Evolutionary conservation across 1,140 invertebrate genomes (phyloP).

Genomic region (Leptinotarsa lineolata): DNA sequence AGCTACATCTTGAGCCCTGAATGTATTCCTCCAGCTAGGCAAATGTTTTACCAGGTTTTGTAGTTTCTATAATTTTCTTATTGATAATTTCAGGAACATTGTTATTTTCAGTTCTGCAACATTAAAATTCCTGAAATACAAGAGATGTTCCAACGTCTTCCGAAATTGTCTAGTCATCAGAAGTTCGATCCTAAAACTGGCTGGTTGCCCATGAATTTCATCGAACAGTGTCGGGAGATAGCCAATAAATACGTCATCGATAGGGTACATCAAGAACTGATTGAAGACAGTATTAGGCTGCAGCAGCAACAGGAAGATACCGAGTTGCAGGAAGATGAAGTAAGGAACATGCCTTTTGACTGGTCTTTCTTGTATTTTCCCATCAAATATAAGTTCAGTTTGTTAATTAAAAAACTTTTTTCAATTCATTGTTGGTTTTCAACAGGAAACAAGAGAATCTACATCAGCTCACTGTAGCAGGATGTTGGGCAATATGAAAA

Average conservation of each 20-base stretch:
- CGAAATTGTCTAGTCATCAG: constrained; percentile 64
- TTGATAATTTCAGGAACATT: constrained; percentile 22
- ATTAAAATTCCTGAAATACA: constrained; percentile 84
- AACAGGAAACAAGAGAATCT: neutral
- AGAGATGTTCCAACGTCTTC: constrained; percentile 71
- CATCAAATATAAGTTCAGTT: no score
- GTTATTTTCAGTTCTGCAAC: constrained; percentile 63
- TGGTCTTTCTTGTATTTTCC: no score
- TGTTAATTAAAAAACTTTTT: no score
- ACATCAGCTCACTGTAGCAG: constrained; percentile 34
- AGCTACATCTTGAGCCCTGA: constrained; percentile 70
- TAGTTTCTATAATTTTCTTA: neutral
- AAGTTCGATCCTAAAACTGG: constrained; percentile 74
- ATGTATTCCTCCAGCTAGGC: constrained; percentile 71
- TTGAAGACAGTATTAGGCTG: constrained; percentile 34
- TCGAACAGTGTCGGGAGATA: constrained; percentile 70
- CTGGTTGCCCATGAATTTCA: constrained; percentile 73
- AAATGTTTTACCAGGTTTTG: constrained; percentile 82
- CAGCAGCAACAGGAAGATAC: neutral
- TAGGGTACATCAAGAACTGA: constrained; percentile 60
- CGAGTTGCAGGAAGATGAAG: constrained; percentile 19
- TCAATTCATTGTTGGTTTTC: neutral
- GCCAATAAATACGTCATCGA: constrained; percentile 66
- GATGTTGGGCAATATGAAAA: constrained; percentile 45
- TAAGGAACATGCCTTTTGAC: no score